phyloP scores from a whole-genome alignment of 2,797 vertebrate species.

The Semaprochilodus insignis region DNA sequence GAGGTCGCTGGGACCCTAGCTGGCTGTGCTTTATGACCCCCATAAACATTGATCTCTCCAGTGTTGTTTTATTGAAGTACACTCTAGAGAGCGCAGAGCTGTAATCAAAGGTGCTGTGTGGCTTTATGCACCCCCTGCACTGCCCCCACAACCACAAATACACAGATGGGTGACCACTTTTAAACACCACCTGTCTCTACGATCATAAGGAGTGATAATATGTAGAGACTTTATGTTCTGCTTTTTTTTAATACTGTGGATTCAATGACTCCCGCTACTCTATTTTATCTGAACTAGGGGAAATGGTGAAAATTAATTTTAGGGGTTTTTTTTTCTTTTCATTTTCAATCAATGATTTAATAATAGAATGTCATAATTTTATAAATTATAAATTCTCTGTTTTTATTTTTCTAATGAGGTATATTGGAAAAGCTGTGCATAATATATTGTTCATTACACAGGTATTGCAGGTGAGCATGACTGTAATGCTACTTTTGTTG shows the following conservation, averaged over 20 bases:
- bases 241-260: conserved; percentile 64
- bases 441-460: too few relatives aligned
- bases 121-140: conserved; percentile 44
- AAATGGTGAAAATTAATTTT: too few relatives aligned
- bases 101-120: conserved; percentile 73
- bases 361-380: too few relatives aligned
- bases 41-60: conserved; percentile 81
- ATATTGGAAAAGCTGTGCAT: too few relatives aligned
- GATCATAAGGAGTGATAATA: conserved; percentile 26
- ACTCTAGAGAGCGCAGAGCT: conserved; percentile 71
- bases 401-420: too few relatives aligned
- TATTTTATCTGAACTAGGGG: neutral
- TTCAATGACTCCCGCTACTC: conserved; percentile 29
- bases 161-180: conserved; percentile 16
- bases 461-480: too few relatives aligned
- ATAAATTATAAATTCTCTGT: too few relatives aligned
- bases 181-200: conserved; percentile 36
- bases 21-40: conserved; percentile 72
- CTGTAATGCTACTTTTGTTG: too few relatives aligned
- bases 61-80: conserved; percentile 72
- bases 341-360: too few relatives aligned
- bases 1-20: conserved; percentile 55
- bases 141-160: conserved; percentile 31
- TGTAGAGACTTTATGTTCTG: conserved; percentile 65
- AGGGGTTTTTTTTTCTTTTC: neutral